Percentiles rank a stretch among this genome's conserved stretches.
Conservation (phyloP, 2,888 invertebrate species). For the Aethes cnicana region DNA sequence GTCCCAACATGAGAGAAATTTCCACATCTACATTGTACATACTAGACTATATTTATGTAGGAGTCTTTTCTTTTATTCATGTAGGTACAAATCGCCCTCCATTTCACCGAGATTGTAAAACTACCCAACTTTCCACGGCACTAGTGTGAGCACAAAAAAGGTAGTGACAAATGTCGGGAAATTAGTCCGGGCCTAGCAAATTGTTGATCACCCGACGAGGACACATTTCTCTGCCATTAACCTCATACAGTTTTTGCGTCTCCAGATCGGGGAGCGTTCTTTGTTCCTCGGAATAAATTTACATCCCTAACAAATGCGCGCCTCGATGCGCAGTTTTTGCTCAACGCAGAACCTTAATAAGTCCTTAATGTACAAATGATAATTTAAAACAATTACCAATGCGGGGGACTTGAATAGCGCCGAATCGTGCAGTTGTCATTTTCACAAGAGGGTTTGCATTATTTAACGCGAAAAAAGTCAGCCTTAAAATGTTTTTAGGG, state of each 20-base stretch:
- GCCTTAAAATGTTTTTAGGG: not conserved
- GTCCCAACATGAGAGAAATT: not conserved
- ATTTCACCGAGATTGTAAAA: slow-evolving; percentile 22
- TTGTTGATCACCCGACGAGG: slow-evolving; percentile 55
- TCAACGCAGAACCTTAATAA: slow-evolving; percentile 54
- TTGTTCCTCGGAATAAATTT: slow-evolving; percentile 74
- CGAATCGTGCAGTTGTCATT: slow-evolving; percentile 4
- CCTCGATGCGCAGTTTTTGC: slow-evolving; percentile 61
- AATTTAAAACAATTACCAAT: slow-evolving; percentile 52
- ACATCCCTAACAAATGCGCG: slow-evolving; percentile 68
- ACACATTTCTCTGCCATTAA: slow-evolving; percentile 59
- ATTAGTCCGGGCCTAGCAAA: slow-evolving; percentile 54
- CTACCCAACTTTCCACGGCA: slow-evolving; percentile 21
- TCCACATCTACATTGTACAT: not conserved
- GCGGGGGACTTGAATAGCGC: slow-evolving; percentile 31
- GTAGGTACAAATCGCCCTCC: slow-evolving; percentile 5
- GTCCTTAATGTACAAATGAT: slow-evolving; percentile 60
- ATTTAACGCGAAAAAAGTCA: slow-evolving; percentile 5
- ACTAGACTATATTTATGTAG: not conserved
- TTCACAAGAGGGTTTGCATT: slow-evolving; percentile 4
- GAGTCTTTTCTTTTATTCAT: not conserved
- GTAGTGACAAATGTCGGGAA: slow-evolving; percentile 47
- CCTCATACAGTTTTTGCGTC: slow-evolving; percentile 61
- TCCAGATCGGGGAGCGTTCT: slow-evolving; percentile 48
- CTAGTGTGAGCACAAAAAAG: slow-evolving; percentile 45